phyloP scores from a whole-genome alignment of 2,888 invertebrate species.

The Ephialtes manifestator region DNA sequence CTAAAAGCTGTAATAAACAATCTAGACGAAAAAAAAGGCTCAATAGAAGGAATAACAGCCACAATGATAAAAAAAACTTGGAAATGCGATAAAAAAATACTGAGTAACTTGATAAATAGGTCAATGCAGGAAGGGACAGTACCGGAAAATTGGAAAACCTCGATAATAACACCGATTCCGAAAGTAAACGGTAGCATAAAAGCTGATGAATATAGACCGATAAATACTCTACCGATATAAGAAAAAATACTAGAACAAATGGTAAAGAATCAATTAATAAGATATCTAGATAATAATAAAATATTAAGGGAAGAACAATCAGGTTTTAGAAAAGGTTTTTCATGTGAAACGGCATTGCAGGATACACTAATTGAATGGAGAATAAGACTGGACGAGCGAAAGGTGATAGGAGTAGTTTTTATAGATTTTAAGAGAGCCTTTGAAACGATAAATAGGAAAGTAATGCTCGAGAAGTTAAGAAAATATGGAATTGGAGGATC shows the following conservation, averaged over 20 bases:
- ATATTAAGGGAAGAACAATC: no score
- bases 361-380: background rate
- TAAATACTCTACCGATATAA: no score
- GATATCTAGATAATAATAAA: no score
- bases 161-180: background rate
- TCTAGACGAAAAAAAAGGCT: background rate
- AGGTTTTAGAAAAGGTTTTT: no score
- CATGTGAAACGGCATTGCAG: no score
- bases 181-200: no score
- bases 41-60: background rate
- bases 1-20: background rate
- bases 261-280: no score
- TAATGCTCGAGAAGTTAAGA: slow-evolving; percentile 41
- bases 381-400: background rate
- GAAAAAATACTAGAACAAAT: no score
- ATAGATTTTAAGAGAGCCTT: background rate
- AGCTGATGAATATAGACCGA: no score
- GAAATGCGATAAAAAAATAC: background rate
- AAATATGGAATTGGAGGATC: slow-evolving; percentile 32
- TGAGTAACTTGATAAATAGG: background rate
- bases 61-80: background rate
- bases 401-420: background rate
- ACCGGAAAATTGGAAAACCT: background rate
- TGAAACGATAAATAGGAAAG: slow-evolving; percentile 22
- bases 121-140: background rate